phyloP scores from a whole-genome alignment of 2,888 invertebrate genomes.

The Agrilus mali region DNA sequence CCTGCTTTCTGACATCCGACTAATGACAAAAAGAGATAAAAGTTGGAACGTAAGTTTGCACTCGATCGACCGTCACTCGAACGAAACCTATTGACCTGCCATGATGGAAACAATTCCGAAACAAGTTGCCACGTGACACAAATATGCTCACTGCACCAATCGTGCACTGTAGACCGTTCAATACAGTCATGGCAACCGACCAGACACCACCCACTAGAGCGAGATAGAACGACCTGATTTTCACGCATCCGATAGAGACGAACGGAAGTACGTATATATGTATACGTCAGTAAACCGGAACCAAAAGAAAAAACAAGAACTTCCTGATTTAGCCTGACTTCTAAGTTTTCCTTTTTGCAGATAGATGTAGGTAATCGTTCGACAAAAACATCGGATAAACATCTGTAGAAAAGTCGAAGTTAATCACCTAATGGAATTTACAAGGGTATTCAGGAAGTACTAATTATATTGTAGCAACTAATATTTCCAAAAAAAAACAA shows the following conservation, averaged over 20 bases:
- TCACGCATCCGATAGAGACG: slow-evolving; percentile 19
- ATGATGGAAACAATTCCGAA: slow-evolving; percentile 28
- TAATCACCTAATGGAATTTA: too few relatives aligned
- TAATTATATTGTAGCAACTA: too few relatives aligned
- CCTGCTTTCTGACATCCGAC: too few relatives aligned
- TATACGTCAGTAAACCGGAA: slow-evolving; percentile 2
- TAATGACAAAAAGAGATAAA: slow-evolving; percentile 7
- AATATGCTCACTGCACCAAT: slow-evolving; percentile 27
- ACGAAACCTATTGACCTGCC: slow-evolving; percentile 21
- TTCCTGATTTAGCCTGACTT: slow-evolving; percentile 23
- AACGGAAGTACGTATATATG: slow-evolving; percentile 1
- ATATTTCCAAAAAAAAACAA: too few relatives aligned
- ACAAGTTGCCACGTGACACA: slow-evolving; percentile 27
- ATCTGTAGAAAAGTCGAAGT: too few relatives aligned
- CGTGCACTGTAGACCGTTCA: slow-evolving; percentile 19
- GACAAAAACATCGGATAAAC: slow-evolving; percentile 5
- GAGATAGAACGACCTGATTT: slow-evolving; percentile 14
- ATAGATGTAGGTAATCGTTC: slow-evolving; percentile 36
- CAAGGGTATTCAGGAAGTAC: too few relatives aligned
- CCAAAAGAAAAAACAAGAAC: slow-evolving; percentile 3
- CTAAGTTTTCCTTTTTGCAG: slow-evolving; percentile 29
- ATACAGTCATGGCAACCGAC: slow-evolving; percentile 34
- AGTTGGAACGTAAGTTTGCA: slow-evolving; percentile 14
- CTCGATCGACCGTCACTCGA: background rate
- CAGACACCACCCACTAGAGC: slow-evolving; percentile 20